Evolutionary conservation across 2,888 invertebrate genomes (phyloP), one percentile per base, ranked within the genome.

Genomic region (Alcis repandata): DNA sequence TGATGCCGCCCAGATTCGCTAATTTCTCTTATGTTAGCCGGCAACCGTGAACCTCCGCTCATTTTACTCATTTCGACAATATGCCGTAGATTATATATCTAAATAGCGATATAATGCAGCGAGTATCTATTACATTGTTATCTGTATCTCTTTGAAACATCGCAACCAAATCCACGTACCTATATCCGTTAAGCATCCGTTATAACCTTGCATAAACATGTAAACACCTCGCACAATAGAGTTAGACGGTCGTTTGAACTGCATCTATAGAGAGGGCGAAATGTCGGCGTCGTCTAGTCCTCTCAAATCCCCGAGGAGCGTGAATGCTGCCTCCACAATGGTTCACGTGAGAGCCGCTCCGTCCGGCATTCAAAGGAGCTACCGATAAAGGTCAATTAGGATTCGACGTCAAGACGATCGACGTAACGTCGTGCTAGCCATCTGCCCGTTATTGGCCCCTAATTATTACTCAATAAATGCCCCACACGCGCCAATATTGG

Each of bases 311-410:
- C 88, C 75, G 70, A 83, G 83, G 87, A 86, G 79, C 82, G 78
- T 82, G 85, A 86, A 87, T 84, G 82, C 76, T 79, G 80, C 75
- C 81, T 81, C 78, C 75, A 85, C 86, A 87, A 87, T 85, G 74
- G 82, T 70, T 81, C 84, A 85, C 84, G 85, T 85, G 85, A 84
- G 84, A 83, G 77, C 77, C 75, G 72, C 63, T 72, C 79, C 77
- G 76, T 20, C 81, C 78, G 76, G 79, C 81, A 85, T 88, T 89
- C 88, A 89, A 89, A 89, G 85, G 83, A 85, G 84, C 83, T 85
- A 74, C 76, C 81, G 82, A 87, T 88, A 86, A 84, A 86, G 87
- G 84, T 88, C 88, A 88, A 90, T 90, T 89, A 88, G 80, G 79
- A 84, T 80, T 79, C 75, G 72, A 79, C 72, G 77, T 76, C 76